A percentile compares a stretch with the other conserved stretches of the same genome.
phyloP scores from a whole-genome alignment of 2,797 vertebrate genomes.

The Trematomus bernacchii region DNA sequence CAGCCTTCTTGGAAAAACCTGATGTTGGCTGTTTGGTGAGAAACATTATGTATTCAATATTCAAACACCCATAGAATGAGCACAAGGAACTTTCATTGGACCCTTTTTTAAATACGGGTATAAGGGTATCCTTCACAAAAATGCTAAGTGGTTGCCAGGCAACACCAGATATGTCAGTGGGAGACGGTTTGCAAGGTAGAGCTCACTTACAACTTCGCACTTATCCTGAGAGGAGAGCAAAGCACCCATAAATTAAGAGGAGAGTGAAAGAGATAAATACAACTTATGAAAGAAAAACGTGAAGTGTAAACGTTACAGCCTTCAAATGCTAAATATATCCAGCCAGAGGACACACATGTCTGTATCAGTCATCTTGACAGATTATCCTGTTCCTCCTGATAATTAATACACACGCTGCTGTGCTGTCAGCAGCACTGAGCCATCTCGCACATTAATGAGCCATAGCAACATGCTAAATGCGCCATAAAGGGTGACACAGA shows the following conservation, averaged over 20 bases:
- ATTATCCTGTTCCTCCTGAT: slow-evolving; percentile 52
- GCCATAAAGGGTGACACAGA: slow-evolving; percentile 60
- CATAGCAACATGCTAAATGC: slow-evolving; percentile 69
- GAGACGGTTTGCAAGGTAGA: slow-evolving; percentile 52
- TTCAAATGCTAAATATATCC: slow-evolving; percentile 37
- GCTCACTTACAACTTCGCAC: slow-evolving; percentile 52
- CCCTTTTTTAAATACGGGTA: slow-evolving; percentile 38
- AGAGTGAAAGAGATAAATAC: slow-evolving; percentile 29
- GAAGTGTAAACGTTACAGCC: slow-evolving; percentile 17
- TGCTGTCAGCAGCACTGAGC: slow-evolving; percentile 54
- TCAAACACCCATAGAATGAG: slow-evolving; percentile 67
- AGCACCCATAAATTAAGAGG: slow-evolving; percentile 31
- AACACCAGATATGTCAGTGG: slow-evolving; percentile 66
- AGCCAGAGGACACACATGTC: slow-evolving; percentile 46
- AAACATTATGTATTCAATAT: slow-evolving; percentile 53
- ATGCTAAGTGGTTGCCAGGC: slow-evolving; percentile 74
- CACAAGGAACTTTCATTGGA: slow-evolving; percentile 62
- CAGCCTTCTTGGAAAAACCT: slow-evolving; percentile 18
- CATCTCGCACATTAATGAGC: slow-evolving; percentile 65
- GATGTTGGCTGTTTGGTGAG: slow-evolving; percentile 48
- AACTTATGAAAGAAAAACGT: slow-evolving; percentile 13
- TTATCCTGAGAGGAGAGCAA: slow-evolving; percentile 39
- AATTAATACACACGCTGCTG: slow-evolving; percentile 64
- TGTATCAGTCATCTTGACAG: slow-evolving; percentile 64
- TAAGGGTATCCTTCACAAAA: slow-evolving; percentile 66